Evolutionary conservation across 1,140 invertebrate genomes (phyloP), one percentile per base, ranked within the genome.

Genomic region (Eriosoma lanigerum): DNA sequence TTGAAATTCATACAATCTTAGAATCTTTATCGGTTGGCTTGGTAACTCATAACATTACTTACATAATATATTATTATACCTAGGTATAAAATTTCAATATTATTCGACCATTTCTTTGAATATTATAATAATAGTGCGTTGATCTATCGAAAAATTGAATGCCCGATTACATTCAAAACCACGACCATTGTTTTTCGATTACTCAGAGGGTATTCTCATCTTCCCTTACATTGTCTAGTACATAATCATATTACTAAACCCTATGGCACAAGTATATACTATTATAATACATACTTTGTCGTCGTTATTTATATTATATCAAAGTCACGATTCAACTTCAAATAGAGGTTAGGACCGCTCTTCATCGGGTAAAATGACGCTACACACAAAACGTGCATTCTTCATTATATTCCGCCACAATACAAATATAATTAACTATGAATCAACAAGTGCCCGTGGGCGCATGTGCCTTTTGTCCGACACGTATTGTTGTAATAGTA

Each of bases 381-480:
- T 62, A 32, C 32, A 62, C 60, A 62, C 26, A 29, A 66, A n/a
- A 52, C 26, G 44, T 0, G 15, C 19, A 50, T n/a, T n/a, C n/a
- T 70, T 50, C 66, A 24, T 72, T 72, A 70, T 70, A 29, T 66
- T 48, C 32, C 68, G 26, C 24, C 68, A 72, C 68, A 72, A 72
- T 72, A 72, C 68, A 72, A 72, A 72, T 72, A 52, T 72, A 52
- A 72, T 72, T 72, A 72, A 72, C 68, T 29, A 50, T 17, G 46
- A 50, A 52, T 19, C 68, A 72, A 72, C 68, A 72, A 72, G 68
- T 72, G 9, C 46, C 46, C 46, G 15, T 15, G 46, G 21, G 44
- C 50, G 68, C 10, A 52, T 19, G 10, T 21, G 46, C 13, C 68
- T 72, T 24, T 72, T 72, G 68, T 72, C 13, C 24, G 17, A 2